Percentiles rank a stretch among this genome's conserved stretches.
phyloP scores from a whole-genome alignment of 2,888 invertebrate species.

The Orchestes rusci region DNA sequence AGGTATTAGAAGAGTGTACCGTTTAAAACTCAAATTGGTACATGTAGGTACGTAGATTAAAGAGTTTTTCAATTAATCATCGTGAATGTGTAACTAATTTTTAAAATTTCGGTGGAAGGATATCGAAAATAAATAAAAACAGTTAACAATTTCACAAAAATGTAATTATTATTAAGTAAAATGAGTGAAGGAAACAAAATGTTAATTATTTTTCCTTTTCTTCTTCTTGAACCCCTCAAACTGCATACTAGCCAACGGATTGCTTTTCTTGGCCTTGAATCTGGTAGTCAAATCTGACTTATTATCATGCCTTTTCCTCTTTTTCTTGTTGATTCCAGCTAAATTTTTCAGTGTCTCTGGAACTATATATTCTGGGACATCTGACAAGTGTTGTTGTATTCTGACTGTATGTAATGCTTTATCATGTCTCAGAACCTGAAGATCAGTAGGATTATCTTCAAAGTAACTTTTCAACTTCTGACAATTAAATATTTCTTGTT shows the following conservation, averaged over 20 bases:
- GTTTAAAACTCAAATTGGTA: no score
- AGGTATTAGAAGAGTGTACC: no score
- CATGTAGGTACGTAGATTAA: no score
- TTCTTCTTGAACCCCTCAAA: slow-evolving; percentile 52
- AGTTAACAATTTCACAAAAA: no score
- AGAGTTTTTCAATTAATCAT: no score
- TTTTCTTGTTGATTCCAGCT: slow-evolving; percentile 45
- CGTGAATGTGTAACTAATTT: no score
- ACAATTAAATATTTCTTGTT: slow-evolving; percentile 86
- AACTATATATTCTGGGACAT: slow-evolving; percentile 90
- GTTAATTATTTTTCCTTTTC: slow-evolving; percentile 31
- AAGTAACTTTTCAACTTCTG: slow-evolving; percentile 90
- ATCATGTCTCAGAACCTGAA: slow-evolving; percentile 77
- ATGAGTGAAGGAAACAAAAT: no score
- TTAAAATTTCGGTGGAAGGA: no score
- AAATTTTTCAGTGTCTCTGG: slow-evolving; percentile 68
- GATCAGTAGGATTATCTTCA: slow-evolving; percentile 83
- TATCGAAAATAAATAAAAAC: no score
- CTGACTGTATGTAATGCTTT: slow-evolving; percentile 79
- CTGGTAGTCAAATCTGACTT: slow-evolving; percentile 32
- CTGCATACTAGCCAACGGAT: slow-evolving; percentile 62
- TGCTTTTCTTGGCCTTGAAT: slow-evolving; percentile 50
- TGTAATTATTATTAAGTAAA: no score
- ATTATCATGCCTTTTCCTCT: slow-evolving; percentile 33
- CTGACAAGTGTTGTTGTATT: slow-evolving; percentile 74